Conservation (phyloP, 2,888 invertebrate species). For the Tetheella fluctuosa region DNA sequence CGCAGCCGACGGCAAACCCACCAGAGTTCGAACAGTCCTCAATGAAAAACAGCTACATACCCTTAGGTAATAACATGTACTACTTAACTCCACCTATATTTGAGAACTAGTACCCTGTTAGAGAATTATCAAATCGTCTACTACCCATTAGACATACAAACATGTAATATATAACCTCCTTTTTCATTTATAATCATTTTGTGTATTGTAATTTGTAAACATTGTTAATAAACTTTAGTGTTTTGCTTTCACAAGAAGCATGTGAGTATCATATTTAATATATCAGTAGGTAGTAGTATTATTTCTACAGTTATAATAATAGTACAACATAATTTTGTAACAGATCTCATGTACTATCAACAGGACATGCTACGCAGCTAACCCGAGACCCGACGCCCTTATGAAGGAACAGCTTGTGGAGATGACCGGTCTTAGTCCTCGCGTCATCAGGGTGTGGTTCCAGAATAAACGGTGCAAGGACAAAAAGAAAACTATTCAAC, state of each 20-base stretch:
- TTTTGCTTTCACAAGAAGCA: conserved; percentile 4
- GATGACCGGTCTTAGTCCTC: conserved; percentile 98
- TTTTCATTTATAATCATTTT: too few relatives aligned
- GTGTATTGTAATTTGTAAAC: too few relatives aligned
- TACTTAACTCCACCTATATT: too few relatives aligned
- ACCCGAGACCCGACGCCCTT: conserved; percentile 98
- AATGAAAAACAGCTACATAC: conserved; percentile 99
- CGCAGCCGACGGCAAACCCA: conserved; percentile 95
- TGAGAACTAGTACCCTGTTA: too few relatives aligned
- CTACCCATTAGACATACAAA: too few relatives aligned
- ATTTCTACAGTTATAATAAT: neutral
- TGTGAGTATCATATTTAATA: neutral
- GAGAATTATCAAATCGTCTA: too few relatives aligned
- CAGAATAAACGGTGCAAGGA: conserved; percentile 99
- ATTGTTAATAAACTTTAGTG: neutral
- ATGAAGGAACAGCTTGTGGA: conserved; percentile 99
- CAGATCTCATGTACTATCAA: conserved; percentile 20
- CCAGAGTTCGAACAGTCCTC: conserved; percentile 98
- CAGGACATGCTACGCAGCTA: conserved; percentile 97
- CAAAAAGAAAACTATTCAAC: conserved; percentile 97
- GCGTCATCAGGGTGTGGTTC: conserved; percentile 99
- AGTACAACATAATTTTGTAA: neutral
- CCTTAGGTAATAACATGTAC: conserved; percentile 85
- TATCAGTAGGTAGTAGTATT: neutral
- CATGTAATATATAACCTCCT: too few relatives aligned